Percentiles rank a stretch among this genome's conserved stretches.
phyloP scores from a whole-genome alignment of 1,140 invertebrate species.

The Temnothorax longispinosus region DNA sequence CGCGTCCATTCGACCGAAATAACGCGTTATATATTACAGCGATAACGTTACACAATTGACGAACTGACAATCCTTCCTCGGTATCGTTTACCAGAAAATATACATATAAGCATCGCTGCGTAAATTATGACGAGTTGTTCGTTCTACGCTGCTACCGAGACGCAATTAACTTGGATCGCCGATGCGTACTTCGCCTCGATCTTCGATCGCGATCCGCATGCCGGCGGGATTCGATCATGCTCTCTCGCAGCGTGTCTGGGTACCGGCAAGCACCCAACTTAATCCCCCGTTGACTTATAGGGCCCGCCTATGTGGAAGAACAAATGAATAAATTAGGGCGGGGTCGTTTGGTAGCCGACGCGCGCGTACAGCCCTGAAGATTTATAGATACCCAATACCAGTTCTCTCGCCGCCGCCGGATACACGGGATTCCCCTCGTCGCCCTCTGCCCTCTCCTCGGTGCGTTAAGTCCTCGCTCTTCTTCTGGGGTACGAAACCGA shows the following conservation, averaged over 20 bases:
- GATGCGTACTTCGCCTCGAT: constrained; percentile 5
- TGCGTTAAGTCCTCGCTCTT: neutral
- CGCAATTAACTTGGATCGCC: constrained; percentile 57
- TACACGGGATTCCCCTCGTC: constrained; percentile 54
- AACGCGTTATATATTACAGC: too few relatives aligned
- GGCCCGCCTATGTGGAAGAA: constrained; percentile 78
- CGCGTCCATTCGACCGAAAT: neutral
- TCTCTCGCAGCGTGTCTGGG: constrained; percentile 17
- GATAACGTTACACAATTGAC: neutral
- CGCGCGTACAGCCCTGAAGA: constrained; percentile 75
- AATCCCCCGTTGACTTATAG: constrained; percentile 80
- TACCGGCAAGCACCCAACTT: constrained; percentile 68
- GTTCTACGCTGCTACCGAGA: constrained; percentile 9
- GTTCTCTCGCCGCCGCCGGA: constrained; percentile 60
- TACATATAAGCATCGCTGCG: too few relatives aligned
- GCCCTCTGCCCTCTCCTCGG: constrained; percentile 13
- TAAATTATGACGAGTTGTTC: neutral
- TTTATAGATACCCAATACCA: constrained; percentile 78
- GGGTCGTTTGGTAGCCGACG: constrained; percentile 79
- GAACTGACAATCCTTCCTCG: neutral
- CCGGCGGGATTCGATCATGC: constrained; percentile 21
- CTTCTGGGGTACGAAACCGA: constrained; percentile 29
- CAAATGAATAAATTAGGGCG: constrained; percentile 82
- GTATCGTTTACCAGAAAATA: neutral
- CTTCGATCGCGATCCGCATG: constrained; percentile 57